phyloP scores from a whole-genome alignment of 2,113 vertebrate genomes.

The Oreocharis arfaki region DNA sequence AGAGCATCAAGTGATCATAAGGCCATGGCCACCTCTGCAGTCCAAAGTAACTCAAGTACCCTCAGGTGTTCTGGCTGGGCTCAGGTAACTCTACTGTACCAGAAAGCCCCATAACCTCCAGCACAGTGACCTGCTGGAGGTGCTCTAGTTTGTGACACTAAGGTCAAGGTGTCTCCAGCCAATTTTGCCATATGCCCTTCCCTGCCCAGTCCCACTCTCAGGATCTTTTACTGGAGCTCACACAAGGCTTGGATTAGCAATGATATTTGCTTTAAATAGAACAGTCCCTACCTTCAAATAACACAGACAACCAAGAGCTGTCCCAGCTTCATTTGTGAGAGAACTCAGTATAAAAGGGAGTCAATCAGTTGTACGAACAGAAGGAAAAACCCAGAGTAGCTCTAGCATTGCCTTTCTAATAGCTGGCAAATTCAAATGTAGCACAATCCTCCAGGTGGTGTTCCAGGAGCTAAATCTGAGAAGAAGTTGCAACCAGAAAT shows the following conservation, averaged over 20 bases:
- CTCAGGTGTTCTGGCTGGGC: background rate
- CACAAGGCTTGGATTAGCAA: background rate
- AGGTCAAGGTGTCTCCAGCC: background rate
- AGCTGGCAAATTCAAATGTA: background rate
- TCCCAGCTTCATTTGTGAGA: background rate
- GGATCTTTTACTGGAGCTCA: rapidly evolving
- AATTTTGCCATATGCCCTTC: background rate
- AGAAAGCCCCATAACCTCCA: background rate
- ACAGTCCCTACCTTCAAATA: background rate
- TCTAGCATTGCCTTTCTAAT: background rate
- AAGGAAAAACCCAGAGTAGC: background rate
- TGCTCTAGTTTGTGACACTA: background rate
- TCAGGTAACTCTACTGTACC: background rate
- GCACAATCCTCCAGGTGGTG: background rate
- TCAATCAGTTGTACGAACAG: background rate
- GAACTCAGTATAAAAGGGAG: background rate
- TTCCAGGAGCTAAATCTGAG: background rate
- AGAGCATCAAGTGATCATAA: background rate
- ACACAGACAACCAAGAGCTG: background rate
- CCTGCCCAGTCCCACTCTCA: background rate
- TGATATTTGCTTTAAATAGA: background rate
- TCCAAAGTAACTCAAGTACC: background rate
- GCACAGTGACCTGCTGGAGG: rapidly evolving
- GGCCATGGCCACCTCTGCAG: background rate
- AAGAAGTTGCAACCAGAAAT: background rate